Evolutionary conservation across 2,797 vertebrate genomes (phyloP), one percentile per base, ranked within the genome.

Genomic region (Emydoidea blandingii): DNA sequence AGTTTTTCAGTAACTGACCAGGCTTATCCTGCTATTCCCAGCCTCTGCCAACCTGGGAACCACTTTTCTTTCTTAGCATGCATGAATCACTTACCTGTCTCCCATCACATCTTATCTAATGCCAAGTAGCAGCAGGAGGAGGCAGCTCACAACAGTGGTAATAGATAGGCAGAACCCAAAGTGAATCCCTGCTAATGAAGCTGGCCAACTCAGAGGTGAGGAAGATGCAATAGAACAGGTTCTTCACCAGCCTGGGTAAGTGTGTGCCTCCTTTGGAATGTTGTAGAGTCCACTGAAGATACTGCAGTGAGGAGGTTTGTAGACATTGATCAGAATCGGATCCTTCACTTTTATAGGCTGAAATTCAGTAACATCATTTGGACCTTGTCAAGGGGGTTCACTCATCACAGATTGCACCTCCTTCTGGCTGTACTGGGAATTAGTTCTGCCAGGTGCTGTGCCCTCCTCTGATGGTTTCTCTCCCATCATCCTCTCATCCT

Each of bases 121-220:
- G 4, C 5, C 76, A 74, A 41, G 3, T 8, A 21, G 37, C 16
- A 78, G 37, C 34, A 86, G 78, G 8, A 91, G 34, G 53, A 88
- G 23, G 80, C 16, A 50, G 74, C 56, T 92, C 50, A 19, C 27
- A 68, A 31, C 27, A 18, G 4, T 54, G 74, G 2, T 25, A 16
- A 5, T 54, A n/a, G 74, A 2, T 4, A 83, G 12, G 0, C 0
- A 83, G 19, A 65, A 19, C 41, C 53, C 0, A 0, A 34, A 88
- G 27, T 3, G 87, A 59, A 8, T 31, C 18, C 31, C 59, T 90
- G 14, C 44, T 76, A 59, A 59, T 59, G 57, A 12, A 31, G 12
- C 27, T 31, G 27, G 29, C 29, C 57, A 56, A 23, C 52, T 76
- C 8, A 29, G 49, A 87, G 19, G 10, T 90, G 80, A 27, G 56